phyloP scores from a whole-genome alignment of 2,888 invertebrate genomes.

The Lampropteryx suffumata region DNA sequence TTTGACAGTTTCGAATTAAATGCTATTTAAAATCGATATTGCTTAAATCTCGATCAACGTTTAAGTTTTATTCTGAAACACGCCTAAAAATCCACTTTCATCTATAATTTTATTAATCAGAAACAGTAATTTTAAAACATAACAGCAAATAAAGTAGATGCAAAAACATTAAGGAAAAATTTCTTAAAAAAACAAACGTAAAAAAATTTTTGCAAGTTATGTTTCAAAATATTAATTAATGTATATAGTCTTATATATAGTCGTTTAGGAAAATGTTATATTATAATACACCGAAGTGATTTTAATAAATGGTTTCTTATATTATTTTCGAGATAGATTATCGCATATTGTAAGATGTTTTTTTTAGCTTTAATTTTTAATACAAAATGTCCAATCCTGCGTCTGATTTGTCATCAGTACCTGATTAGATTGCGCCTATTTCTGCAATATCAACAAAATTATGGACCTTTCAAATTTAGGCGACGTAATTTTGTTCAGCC shows the following conservation, averaged over 20 bases:
- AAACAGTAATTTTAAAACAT: too few species aligned
- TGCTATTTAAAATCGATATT: too few species aligned
- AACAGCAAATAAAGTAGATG: too few species aligned
- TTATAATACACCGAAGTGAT: too few species aligned
- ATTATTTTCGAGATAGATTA: not conserved
- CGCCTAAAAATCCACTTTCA: too few species aligned
- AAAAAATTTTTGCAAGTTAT: not conserved
- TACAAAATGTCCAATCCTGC: conserved; percentile 17
- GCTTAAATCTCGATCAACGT: too few species aligned
- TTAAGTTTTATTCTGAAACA: too few species aligned
- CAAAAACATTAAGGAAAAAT: too few species aligned
- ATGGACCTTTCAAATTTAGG: conserved; percentile 34
- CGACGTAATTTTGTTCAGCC: conserved; percentile 59
- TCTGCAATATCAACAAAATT: conserved; percentile 15
- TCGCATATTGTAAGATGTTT: conserved; percentile 2
- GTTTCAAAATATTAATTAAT: not conserved
- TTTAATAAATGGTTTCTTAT: not conserved
- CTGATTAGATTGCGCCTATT: conserved; percentile 19
- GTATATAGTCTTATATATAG: not conserved
- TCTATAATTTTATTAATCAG: too few species aligned
- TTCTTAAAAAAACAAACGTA: not conserved
- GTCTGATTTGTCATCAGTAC: conserved; percentile 10
- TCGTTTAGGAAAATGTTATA: conserved; percentile 6
- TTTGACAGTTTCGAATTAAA: too few species aligned
- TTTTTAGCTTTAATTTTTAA: conserved; percentile 27